These are phyloP conservation scores for Sebastes aleutianus DNA, from an alignment of 2,797 vertebrate genomes.

Conservation along the genomic window DNA sequence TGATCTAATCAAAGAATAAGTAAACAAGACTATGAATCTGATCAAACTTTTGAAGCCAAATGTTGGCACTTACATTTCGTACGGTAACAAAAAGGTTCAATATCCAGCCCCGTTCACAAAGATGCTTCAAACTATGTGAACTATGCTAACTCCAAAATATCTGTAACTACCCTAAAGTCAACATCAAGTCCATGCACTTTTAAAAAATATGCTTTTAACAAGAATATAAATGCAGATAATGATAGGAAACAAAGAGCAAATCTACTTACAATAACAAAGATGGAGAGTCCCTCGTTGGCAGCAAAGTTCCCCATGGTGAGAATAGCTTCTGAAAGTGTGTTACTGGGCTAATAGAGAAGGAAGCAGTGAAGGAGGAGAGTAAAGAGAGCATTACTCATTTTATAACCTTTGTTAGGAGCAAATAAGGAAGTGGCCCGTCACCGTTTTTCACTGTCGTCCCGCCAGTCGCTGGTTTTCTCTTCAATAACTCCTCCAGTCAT, in stretches of 20 bases:
- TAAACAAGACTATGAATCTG: not conserved
- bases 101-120: not conserved
- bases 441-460: not conserved
- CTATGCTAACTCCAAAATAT: not conserved
- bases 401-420: constrained; percentile 1
- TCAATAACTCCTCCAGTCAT: not conserved
- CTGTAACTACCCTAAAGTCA: not conserved
- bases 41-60: no score
- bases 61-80: not conserved
- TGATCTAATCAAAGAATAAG: not conserved
- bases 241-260: not conserved
- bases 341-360: not conserved
- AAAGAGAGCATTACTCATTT: not conserved
- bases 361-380: constrained; percentile 20
- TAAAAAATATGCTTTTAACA: not conserved
- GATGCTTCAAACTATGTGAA: not conserved
- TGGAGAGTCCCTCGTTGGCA: constrained; percentile 93
- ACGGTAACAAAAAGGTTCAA: not conserved
- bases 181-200: not conserved
- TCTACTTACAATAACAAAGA: constrained; percentile 93
- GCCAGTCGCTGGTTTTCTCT: not conserved
- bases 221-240: not conserved
- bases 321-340: not conserved
- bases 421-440: constrained; percentile 50
- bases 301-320: constrained; percentile 91